Evolutionary conservation across 2,797 vertebrate genomes (phyloP).

Genomic region (Rhynchotus rufescens): DNA sequence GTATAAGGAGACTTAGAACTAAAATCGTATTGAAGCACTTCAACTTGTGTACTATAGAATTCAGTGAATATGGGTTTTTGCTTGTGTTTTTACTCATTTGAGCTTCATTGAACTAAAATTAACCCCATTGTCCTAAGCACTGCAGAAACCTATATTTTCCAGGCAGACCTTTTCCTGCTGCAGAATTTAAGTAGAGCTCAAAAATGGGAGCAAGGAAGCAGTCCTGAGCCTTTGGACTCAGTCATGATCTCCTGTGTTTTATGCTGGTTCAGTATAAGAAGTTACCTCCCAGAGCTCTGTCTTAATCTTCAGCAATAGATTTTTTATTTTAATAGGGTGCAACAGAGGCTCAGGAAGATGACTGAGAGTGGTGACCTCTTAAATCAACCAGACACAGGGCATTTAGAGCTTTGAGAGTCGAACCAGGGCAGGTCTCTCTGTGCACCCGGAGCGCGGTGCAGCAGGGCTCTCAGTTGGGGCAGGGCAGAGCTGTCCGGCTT

Average conservation of each 20-base stretch:
- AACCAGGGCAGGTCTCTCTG: background rate
- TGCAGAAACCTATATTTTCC: background rate
- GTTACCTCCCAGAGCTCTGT: slow-evolving; percentile 7
- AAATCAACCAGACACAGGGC: background rate
- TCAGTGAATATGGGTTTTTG: background rate
- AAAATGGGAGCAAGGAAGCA: background rate
- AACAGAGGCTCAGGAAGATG: background rate
- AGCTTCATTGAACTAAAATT: background rate
- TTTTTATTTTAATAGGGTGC: slow-evolving; percentile 17
- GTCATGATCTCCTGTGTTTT: slow-evolving; percentile 29
- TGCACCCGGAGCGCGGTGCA: background rate
- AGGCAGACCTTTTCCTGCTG: background rate
- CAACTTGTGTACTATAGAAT: background rate
- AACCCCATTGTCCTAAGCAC: background rate
- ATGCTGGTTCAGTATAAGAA: background rate
- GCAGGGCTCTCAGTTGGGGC: background rate
- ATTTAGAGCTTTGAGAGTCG: slow-evolving; percentile 16
- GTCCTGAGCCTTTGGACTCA: slow-evolving; percentile 14
- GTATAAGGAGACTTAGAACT: background rate
- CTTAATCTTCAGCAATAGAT: background rate
- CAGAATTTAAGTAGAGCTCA: background rate
- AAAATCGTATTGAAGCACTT: background rate
- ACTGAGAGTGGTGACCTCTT: background rate
- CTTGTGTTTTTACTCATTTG: background rate
- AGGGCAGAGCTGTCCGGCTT: background rate